These are phyloP conservation scores for Chelonia mydas DNA, from an alignment of 2,797 vertebrate species.

Conservation along the genomic window DNA sequence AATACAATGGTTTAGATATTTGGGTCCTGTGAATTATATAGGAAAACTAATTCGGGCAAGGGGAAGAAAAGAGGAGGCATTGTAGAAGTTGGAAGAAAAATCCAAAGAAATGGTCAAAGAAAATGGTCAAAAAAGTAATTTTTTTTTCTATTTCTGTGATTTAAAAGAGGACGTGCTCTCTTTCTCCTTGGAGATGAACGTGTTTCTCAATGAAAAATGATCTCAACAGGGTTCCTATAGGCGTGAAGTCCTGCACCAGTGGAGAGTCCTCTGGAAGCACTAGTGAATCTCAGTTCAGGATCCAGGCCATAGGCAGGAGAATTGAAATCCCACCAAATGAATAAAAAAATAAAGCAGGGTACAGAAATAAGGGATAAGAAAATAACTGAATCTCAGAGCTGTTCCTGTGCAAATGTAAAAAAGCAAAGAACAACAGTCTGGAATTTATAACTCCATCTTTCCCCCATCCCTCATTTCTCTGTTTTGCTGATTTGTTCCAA, in stretches of 20 bases:
- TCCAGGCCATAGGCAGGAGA: not conserved
- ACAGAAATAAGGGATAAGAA: not conserved
- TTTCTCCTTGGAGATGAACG: rapidly evolving
- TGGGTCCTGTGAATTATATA: slow-evolving; percentile 11
- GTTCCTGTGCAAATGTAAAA: slow-evolving; percentile 26
- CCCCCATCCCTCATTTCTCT: not conserved
- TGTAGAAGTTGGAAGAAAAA: not conserved
- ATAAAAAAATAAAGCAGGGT: not conserved
- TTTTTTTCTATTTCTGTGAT: not conserved
- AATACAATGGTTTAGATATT: slow-evolving; percentile 22
- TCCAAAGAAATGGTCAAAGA: not conserved
- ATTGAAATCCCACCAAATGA: not conserved
- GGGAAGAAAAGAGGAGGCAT: not conserved
- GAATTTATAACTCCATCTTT: slow-evolving; percentile 1
- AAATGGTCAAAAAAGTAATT: not conserved
- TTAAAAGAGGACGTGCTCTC: not conserved
- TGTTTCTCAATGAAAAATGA: not conserved
- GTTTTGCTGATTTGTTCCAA: slow-evolving; percentile 53
- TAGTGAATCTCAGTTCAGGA: rapidly evolving
- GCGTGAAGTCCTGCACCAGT: not conserved
- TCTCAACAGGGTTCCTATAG: not conserved
- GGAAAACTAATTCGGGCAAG: slow-evolving; percentile 1
- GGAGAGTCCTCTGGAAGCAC: not conserved
- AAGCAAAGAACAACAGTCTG: slow-evolving; percentile 35
- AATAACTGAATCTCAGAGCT: not conserved